phyloP scores from a whole-genome alignment of 2,888 invertebrate species.

The Sinotaia quadrata region DNA sequence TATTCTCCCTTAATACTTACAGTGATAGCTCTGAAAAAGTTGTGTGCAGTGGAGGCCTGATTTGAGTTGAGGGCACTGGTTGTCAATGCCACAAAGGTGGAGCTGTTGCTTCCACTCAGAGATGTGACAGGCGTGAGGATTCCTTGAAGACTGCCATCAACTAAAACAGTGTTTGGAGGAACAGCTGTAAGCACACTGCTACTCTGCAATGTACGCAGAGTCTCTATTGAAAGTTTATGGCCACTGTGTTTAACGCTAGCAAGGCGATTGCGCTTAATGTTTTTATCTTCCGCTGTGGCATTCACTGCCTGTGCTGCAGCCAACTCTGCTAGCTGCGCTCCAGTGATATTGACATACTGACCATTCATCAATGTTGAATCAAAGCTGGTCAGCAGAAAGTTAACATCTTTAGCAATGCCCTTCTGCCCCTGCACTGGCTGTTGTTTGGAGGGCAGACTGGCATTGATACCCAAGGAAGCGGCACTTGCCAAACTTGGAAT shows the following conservation, averaged over 20 bases:
- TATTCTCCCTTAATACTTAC: constrained; percentile 7
- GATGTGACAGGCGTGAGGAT: constrained; percentile 41
- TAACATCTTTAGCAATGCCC: constrained; percentile 54
- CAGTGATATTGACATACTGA: constrained; percentile 60
- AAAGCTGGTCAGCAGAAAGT: constrained; percentile 52
- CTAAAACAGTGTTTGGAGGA: constrained; percentile 48
- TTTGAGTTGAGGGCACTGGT: constrained; percentile 21
- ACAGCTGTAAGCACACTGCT: constrained; percentile 33
- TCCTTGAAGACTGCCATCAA: constrained; percentile 53
- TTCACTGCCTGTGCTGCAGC: constrained; percentile 41
- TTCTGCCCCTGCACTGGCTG: constrained; percentile 40
- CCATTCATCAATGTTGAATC: constrained; percentile 59
- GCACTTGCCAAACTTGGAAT: constrained; percentile 35
- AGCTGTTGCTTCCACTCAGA: constrained; percentile 19
- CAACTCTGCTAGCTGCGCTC: constrained; percentile 50
- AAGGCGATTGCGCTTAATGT: constrained; percentile 35
- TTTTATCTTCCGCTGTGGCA: constrained; percentile 34
- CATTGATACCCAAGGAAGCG: constrained; percentile 34
- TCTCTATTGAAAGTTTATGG: constrained; percentile 37
- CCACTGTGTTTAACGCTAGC: constrained; percentile 37
- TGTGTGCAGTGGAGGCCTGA: constrained; percentile 24
- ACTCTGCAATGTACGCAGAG: constrained; percentile 33
- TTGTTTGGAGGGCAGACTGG: constrained; percentile 36
- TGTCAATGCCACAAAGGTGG: constrained; percentile 33
- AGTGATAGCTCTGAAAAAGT: constrained; percentile 19